Evolutionary conservation across 2,888 invertebrate species (phyloP), one percentile per base, ranked within the genome.

Genomic region (Cheilosia impressa): DNA sequence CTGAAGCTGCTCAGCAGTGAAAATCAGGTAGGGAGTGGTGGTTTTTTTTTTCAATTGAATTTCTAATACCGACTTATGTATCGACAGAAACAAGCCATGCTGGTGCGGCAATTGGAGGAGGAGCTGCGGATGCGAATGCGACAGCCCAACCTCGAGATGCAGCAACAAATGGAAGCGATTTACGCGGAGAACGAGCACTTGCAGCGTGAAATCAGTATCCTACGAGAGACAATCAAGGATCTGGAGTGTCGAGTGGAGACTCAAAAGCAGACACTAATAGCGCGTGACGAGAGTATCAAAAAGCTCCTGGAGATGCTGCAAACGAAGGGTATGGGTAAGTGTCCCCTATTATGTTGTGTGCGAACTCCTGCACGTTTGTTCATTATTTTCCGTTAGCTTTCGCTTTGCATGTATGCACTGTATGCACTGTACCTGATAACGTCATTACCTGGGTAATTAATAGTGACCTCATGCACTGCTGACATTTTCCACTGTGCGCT

Each of bases 281-380:
- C 99, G 60, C 94, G 99, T 89, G 99, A 99, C 93, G 99, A 99
- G 91, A 98, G 98, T 93, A 99, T 99, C 92, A 99, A 99, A 94
- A 99, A 98, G 93, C 95, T 99, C 90, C 94, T 99, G 91, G 99
- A 99, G 94, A 98, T 99, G 98, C 95, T 99, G 82, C 98, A 99
- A 93, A 98, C 97, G 92, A 98, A 98, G 94, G 98, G 98, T 93
- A 96, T 98, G 95, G 97, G 98, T 97, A 94, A 95, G 97, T 90
- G 53, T n/a, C 65, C 85, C 83, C 84, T 69, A 76, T 58, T 63
- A 62, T 62, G 60, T 50, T 81, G 75, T 82, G 69, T 58, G 45
- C 17, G 47, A 17, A 55, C 43, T 65, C 53, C 53, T 66, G 75
- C 63, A 63, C 76, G 24, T 72, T 77, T 63, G 7, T 19, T 38